phyloP scores from a whole-genome alignment of 92 coral and sea anemone species.

The Epizoanthus rinbou region DNA sequence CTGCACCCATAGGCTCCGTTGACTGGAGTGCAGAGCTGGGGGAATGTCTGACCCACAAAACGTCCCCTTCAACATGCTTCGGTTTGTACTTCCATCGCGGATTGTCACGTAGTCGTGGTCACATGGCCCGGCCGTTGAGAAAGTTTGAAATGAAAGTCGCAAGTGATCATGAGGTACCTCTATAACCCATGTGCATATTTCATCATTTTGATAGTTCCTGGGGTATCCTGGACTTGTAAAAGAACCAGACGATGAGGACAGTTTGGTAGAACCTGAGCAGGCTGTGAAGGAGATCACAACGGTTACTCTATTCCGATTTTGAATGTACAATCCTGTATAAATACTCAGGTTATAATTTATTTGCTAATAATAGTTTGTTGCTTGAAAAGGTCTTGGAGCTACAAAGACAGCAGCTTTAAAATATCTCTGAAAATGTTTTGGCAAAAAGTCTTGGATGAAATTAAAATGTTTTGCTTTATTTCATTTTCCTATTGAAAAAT shows the following conservation, averaged over 20 bases:
- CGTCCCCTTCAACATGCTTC: neutral
- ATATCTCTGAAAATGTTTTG: too few relatives aligned
- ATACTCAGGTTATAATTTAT: too few relatives aligned
- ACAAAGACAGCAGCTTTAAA: too few relatives aligned
- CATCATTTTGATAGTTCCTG: neutral
- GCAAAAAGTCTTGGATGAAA: too few relatives aligned
- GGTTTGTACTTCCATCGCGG: neutral
- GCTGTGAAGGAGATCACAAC: neutral
- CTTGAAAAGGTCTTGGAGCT: too few relatives aligned
- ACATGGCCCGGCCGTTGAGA: neutral
- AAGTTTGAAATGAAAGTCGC: neutral
- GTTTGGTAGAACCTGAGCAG: neutral
- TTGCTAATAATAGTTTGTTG: too few relatives aligned
- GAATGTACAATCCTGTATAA: too few relatives aligned
- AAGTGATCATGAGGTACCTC: neutral
- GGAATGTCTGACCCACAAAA: constrained; percentile 11
- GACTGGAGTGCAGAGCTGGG: constrained; percentile 8
- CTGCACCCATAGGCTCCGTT: neutral
- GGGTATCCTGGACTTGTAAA: constrained; percentile 1
- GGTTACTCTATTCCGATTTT: too few relatives aligned
- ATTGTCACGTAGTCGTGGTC: neutral
- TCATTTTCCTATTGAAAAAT: too few relatives aligned
- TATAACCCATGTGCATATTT: neutral
- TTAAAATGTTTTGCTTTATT: too few relatives aligned
- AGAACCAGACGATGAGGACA: neutral